Evolutionary conservation across 1,140 invertebrate species (phyloP), one percentile per base, ranked within the genome.

Genomic region (Drosophila pandora): DNA sequence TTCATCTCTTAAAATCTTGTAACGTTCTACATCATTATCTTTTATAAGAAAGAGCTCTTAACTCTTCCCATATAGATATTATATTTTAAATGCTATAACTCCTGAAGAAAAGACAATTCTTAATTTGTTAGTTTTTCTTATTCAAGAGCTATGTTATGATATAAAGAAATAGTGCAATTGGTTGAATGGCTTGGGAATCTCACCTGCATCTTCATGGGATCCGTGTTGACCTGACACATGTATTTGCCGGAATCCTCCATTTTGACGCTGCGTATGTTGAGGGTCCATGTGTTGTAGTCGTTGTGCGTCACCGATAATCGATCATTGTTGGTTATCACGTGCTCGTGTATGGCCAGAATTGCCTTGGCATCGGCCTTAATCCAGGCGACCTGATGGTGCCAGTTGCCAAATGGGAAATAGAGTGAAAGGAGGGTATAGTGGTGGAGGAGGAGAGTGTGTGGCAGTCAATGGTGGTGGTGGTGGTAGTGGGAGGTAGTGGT

Each of bases 191-290:
- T 17, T 45, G 41, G 2, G 8, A 22, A 10, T 37, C 90, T 94
- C 91, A 97, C 96, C 94, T 97, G 96, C 93, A 95, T 96, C 92
- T 97, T 97, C 96, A 98, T 97, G 12, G 97, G 97, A 92, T 98
- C 95, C 64, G 97, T 97, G 92, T 98, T 97, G 82, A 98, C 95
- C 94, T 98, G 97, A 93, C 97, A 98, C 96, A 97, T 98, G 90
- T 97, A 97, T 82, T 95, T 94, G 67, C 97, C 97, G 43, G 96
- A 93, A 93, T 98, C 97, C 82, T 96, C 95, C 78, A 96, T 93
- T 82, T 95, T 95, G 41, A 97, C 96, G 71, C 94, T 94, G 70
- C 95, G 94, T 80, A 98, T 97, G 91, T 95, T 96, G 54, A 98
- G 93, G 43, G 96, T 97, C 97, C 97, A 97, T 73, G 96, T 97